These are phyloP conservation scores for Ophion ventricosus DNA, from an alignment of 2,888 invertebrate species.

Conservation along the genomic window DNA sequence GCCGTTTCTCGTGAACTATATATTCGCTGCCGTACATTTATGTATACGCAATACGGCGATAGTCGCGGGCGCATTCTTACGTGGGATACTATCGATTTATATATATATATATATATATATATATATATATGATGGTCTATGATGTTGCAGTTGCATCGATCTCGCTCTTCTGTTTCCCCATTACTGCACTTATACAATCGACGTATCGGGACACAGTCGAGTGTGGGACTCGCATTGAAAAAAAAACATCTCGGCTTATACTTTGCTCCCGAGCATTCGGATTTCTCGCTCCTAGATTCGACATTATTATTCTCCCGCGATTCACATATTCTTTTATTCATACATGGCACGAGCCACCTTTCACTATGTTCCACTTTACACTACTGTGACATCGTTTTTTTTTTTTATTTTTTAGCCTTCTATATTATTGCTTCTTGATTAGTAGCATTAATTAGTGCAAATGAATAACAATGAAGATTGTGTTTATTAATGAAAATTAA, in stretches of 20 bases:
- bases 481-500: no score
- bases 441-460: background rate
- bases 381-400: slow-evolving; percentile 51
- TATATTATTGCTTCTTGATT: slow-evolving; percentile 15
- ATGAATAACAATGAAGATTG: background rate
- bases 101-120: background rate
- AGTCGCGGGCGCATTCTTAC: slow-evolving; percentile 66
- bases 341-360: slow-evolving; percentile 62
- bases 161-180: slow-evolving; percentile 24
- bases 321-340: slow-evolving; percentile 63
- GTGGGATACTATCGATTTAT: slow-evolving; percentile 45
- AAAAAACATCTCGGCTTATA: slow-evolving; percentile 41
- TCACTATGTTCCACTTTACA: slow-evolving; percentile 65
- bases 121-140: background rate
- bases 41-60: slow-evolving; percentile 43
- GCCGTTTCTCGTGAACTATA: slow-evolving; percentile 56
- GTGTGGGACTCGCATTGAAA: slow-evolving; percentile 27
- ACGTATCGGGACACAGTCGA: slow-evolving; percentile 24
- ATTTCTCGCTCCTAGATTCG: slow-evolving; percentile 22
- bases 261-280: slow-evolving; percentile 2
- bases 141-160: slow-evolving; percentile 23
- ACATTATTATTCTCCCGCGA: slow-evolving; percentile 61
- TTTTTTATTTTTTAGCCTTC: slow-evolving; percentile 28
- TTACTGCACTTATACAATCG: slow-evolving; percentile 58
- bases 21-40: slow-evolving; percentile 19